Percentiles rank a stretch among this genome's conserved stretches.
Conservation (phyloP, 2,797 vertebrate species). For the Myotis vivesi region DNA sequence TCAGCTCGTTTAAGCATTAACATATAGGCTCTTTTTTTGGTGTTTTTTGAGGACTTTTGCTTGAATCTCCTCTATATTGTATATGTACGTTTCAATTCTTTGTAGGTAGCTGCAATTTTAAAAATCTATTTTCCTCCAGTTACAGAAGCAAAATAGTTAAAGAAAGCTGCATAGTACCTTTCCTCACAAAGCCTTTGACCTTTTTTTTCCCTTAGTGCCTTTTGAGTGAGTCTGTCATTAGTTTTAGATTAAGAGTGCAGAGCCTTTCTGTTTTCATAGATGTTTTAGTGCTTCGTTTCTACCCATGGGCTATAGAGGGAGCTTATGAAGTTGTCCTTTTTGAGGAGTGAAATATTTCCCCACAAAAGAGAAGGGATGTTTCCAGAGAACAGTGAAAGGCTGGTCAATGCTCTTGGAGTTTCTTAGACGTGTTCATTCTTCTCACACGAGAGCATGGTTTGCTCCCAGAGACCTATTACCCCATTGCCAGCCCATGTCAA, state of each 20-base stretch:
- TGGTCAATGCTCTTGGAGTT: background rate
- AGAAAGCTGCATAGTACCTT: background rate
- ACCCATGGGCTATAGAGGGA: background rate
- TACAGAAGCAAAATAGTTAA: background rate
- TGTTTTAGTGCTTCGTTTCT: background rate
- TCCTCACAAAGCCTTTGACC: background rate
- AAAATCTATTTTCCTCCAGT: background rate
- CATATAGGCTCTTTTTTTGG: background rate
- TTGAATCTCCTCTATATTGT: background rate
- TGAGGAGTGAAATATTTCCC: slow-evolving; percentile 12
- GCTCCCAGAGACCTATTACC: background rate
- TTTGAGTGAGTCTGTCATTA: background rate
- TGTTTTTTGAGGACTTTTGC: background rate
- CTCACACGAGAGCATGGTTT: background rate
- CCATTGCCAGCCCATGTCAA: background rate
- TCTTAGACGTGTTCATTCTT: slow-evolving; percentile 15
- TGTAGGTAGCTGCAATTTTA: background rate
- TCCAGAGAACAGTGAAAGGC: slow-evolving; percentile 18
- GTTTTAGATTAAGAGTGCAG: slow-evolving; percentile 14
- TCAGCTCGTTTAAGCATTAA: background rate
- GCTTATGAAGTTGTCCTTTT: background rate
- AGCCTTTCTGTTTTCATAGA: background rate
- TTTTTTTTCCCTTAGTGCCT: background rate
- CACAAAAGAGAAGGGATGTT: background rate
- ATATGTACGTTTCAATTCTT: background rate